Base-by-base conservation (phyloP, 64 coral and sea anemone genomes). In the Catalaphyllia jardinei region DNA sequence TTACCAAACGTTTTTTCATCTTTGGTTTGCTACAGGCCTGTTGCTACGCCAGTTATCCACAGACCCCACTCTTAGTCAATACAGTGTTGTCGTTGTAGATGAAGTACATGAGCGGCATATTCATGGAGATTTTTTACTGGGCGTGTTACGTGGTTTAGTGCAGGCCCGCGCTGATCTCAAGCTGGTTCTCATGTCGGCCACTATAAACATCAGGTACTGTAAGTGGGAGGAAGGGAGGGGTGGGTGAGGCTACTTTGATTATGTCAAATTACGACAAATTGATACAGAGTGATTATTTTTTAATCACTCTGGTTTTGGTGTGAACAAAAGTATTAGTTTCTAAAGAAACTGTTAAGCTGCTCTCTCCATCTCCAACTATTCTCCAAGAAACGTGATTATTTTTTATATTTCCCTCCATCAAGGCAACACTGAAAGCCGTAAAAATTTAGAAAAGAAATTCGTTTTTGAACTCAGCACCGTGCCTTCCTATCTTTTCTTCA, bases 101-200 rank as follows among this genome's bases (percentile, higher is more conserved):
- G 96, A 98, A 55, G 96, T 98, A 1, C 96, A 98, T 19, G 96
- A 98, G 65, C 77, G 96, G 19, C 96, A 98, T 95, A 79, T 98
- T 42, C 96, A 98, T 67, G 96, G 96, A 2, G 96, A 98, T 62
- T 98, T 98, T 78, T 90, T 98, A 50, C 88, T 98, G 57, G 96
- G 96, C 33, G 87, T 95, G 63, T 83, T 98, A 52, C 86, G 91
- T 62, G 91, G 93, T 52, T 73, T 98, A 31, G 35, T 95, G 15
- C 85, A 98, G 73, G 93, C 93, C 2, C 89, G 96, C 10, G 77
- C 88, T 39, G 93, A 98, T 72, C 87, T 98, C 5, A 98, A 98
- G 46, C 75, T 98, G 63, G 91, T 98, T 80, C 83, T 98, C 10
- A 98, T 98, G 96, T 98, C 96, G 13, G 96, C 96, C 29, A 98